Evolutionary conservation across 2,888 invertebrate species (phyloP).

Genomic region (Arrhopalites spinosus): DNA sequence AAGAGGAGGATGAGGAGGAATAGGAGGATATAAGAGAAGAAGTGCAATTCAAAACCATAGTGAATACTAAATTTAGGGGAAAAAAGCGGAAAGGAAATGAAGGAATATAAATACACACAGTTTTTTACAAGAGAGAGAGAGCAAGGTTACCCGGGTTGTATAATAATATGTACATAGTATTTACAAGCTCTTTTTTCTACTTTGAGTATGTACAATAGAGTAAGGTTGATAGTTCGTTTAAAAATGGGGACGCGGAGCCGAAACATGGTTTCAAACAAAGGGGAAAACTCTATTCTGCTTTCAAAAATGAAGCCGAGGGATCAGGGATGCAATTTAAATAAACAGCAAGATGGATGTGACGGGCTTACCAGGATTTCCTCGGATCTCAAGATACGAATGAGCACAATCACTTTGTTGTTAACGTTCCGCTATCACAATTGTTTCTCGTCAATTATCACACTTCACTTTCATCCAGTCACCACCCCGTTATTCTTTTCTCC

Average conservation of each 20-base stretch:
- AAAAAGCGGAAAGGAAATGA: neutral
- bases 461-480: constrained; percentile 36
- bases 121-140: neutral
- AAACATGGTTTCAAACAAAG: constrained; percentile 5
- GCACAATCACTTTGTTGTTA: constrained; percentile 39
- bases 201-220: no score
- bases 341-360: constrained; percentile 38
- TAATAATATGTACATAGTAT: neutral
- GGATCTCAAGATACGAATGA: constrained; percentile 38
- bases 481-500: neutral
- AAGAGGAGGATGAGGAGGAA: constrained; percentile 3
- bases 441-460: constrained; percentile 39
- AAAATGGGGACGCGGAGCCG: neutral
- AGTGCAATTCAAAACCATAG: constrained; percentile 23
- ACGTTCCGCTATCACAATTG: constrained; percentile 39
- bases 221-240: no score
- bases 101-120: neutral
- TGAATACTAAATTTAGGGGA: constrained; percentile 1
- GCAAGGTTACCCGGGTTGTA: constrained; percentile 16
- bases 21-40: neutral
- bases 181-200: no score
- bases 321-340: constrained; percentile 37
- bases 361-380: constrained; percentile 39
- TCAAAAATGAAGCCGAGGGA: constrained; percentile 31
- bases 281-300: constrained; percentile 4